phyloP scores from a whole-genome alignment of 2,113 vertebrate genomes.

The Galbula dea region DNA sequence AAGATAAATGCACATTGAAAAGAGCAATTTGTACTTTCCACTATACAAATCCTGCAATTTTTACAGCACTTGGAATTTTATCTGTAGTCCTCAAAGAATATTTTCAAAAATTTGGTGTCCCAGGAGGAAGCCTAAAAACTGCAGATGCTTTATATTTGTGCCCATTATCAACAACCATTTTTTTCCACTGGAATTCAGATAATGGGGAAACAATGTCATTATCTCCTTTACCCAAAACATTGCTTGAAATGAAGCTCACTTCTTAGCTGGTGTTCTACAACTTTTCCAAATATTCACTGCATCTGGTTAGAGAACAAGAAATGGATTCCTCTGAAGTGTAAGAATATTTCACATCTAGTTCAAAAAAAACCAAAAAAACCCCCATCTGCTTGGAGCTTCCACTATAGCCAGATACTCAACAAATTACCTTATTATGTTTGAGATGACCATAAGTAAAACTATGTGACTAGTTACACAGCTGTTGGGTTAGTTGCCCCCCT shows the following conservation, averaged over 20 bases:
- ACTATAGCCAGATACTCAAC: not conserved
- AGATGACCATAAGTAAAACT: not conserved
- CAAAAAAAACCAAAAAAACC: not conserved
- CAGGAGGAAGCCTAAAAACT: not conserved
- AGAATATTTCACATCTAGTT: not conserved
- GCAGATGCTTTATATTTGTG: not conserved
- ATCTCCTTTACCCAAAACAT: not conserved
- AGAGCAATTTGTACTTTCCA: not conserved
- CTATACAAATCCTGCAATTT: not conserved
- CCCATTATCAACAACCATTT: not conserved
- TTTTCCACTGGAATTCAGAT: not conserved
- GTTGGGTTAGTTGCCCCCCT: not conserved
- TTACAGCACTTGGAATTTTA: not conserved
- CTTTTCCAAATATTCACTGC: not conserved
- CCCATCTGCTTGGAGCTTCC: not conserved
- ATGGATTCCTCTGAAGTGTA: not conserved
- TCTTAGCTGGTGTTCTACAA: not conserved
- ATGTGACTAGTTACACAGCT: not conserved
- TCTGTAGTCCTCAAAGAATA: not conserved
- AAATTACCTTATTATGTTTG: conserved; percentile 12
- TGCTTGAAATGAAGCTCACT: not conserved
- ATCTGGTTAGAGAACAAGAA: not conserved
- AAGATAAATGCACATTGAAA: not conserved
- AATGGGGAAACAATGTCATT: not conserved
- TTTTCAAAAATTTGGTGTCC: not conserved